These are phyloP conservation scores for Heliconius hewitsoni DNA, from an alignment of 1,140 invertebrate species.

Conservation along the genomic window DNA sequence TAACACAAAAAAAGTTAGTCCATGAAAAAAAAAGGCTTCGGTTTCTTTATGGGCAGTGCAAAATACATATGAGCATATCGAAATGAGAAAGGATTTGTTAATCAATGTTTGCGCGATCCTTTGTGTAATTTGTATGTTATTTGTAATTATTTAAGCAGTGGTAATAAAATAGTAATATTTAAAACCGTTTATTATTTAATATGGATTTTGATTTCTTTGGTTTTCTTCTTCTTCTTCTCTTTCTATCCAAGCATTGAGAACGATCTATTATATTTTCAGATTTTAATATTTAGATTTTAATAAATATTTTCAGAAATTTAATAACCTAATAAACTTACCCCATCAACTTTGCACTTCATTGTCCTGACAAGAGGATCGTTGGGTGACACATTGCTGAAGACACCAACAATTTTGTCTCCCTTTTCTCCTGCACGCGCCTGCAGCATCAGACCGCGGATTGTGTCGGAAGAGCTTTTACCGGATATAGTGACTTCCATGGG, in stretches of 20 bases:
- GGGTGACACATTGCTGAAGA: slow-evolving; percentile 62
- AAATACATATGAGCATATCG: not conserved
- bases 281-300: too few relatives aligned
- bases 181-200: not conserved
- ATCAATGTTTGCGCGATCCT: not conserved
- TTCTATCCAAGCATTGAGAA: not conserved
- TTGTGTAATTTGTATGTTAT: not conserved
- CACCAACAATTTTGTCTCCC: slow-evolving; percentile 72
- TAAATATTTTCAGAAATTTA: not conserved
- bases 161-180: not conserved
- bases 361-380: slow-evolving; percentile 66
- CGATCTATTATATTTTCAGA: too few relatives aligned
- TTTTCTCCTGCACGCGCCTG: slow-evolving; percentile 77
- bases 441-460: slow-evolving; percentile 80
- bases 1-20: not conserved
- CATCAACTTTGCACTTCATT: slow-evolving; percentile 69
- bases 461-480: slow-evolving; percentile 64
- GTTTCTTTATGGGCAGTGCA: not conserved
- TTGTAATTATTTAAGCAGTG: not conserved
- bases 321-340: slow-evolving; percentile 61
- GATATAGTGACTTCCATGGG: slow-evolving; percentile 71
- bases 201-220: not conserved
- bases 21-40: not conserved
- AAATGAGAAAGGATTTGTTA: slow-evolving; percentile 9
- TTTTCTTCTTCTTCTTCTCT: too few relatives aligned